Evolutionary conservation across 2,797 vertebrate species (phyloP).

Genomic region (Tenualosa thibaudeaui): DNA sequence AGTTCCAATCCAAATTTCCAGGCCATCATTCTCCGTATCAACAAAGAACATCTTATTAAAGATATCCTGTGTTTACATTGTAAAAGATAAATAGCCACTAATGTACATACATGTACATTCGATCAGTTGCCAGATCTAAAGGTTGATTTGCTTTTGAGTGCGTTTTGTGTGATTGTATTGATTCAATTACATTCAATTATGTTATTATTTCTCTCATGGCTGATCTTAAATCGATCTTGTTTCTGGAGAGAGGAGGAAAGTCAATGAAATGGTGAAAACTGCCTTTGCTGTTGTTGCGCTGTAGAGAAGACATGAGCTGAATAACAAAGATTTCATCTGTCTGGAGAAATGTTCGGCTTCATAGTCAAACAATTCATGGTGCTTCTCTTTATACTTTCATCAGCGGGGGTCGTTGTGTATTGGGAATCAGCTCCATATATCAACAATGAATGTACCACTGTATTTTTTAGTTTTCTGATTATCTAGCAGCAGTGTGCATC

Average conservation of each 20-base stretch:
- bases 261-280: neutral
- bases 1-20: neutral
- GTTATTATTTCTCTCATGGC: neutral
- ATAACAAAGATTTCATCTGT: neutral
- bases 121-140: neutral
- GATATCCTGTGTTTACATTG: neutral
- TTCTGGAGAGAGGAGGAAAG: neutral
- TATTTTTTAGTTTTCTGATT: neutral
- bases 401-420: neutral
- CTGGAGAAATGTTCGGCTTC: neutral
- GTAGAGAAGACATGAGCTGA: neutral
- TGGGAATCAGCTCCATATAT: neutral
- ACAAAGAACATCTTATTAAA: neutral
- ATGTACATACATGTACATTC: neutral
- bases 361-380: neutral
- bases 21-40: neutral
- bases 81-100: neutral
- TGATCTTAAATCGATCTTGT: neutral
- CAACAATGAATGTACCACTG: neutral
- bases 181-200: neutral
- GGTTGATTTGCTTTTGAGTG: neutral
- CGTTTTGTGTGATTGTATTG: neutral
- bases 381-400: neutral
- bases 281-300: neutral
- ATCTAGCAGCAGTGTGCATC: neutral